Evolutionary conservation across 92 coral and sea anemone genomes (phyloP).

Genomic region (Parazoanthus atlanticus): DNA sequence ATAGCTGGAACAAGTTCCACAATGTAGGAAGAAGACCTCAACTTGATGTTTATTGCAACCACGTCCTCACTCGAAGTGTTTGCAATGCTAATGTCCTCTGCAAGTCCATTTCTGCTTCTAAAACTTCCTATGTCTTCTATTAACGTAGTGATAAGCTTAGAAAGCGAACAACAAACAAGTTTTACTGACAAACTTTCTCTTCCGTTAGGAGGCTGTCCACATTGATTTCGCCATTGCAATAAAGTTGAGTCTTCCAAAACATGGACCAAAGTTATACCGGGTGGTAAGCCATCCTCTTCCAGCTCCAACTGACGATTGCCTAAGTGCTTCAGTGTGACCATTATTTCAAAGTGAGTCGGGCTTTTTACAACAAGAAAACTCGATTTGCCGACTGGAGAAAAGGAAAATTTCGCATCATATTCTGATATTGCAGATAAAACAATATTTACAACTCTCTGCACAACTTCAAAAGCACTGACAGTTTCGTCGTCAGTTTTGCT

Average conservation of each 20-base stretch:
- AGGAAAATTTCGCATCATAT: conserved; percentile 58
- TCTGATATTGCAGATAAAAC: conserved; percentile 62
- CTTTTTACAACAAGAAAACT: conserved; percentile 61
- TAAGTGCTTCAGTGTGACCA: conserved; percentile 41
- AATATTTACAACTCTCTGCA: conserved; percentile 53
- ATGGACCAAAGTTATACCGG: conserved; percentile 45
- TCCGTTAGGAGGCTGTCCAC: conserved; percentile 39
- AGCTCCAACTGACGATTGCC: conserved; percentile 38
- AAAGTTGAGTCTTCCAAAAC: conserved; percentile 6
- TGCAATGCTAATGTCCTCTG: conserved; percentile 34
- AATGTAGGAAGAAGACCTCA: conserved; percentile 46
- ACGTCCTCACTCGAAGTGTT: conserved; percentile 56
- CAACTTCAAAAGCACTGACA: conserved; percentile 20
- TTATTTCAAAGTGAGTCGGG: conserved; percentile 56
- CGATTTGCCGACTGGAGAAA: conserved; percentile 50
- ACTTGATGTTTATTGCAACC: conserved; percentile 47
- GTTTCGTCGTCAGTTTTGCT: conserved; percentile 36
- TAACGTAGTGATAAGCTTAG: conserved; percentile 50
- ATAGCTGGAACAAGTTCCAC: conserved; percentile 63
- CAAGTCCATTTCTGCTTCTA: conserved; percentile 26
- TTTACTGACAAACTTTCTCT: conserved; percentile 65
- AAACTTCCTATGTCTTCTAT: conserved; percentile 27
- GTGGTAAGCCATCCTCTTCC: conserved; percentile 33
- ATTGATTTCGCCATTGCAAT: conserved; percentile 51
- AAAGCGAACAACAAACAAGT: conserved; percentile 51